Base-by-base conservation (phyloP, 1,140 invertebrate species). In the Drosophila sulfurigaster region DNA sequence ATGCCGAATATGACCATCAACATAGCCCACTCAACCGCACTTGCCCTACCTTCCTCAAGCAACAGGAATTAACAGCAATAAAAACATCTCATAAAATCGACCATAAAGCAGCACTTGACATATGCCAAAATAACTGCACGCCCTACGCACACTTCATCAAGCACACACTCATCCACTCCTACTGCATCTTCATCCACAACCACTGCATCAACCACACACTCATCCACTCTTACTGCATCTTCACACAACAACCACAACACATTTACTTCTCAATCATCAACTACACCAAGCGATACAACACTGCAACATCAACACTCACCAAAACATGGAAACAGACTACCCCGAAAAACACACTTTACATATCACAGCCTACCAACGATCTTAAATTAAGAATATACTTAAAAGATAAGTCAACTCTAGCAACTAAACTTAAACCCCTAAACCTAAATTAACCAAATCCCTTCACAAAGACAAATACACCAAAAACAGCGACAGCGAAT, bases 31-130 rank as follows among this genome's bases (percentile, higher is more conserved):
- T n/a, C n/a, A n/a, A n/a, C n/a, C n/a, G n/a, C n/a, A n/a, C n/a
- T n/a, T n/a, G n/a, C 10, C 51, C 25, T n/a, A n/a, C 51, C n/a
- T 52, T 52, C 25, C 28, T 52, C 11, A 52, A 52, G 51, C 51
- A 52, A 52, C 28, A 51, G 4, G n/a, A n/a, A n/a, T n/a, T n/a
- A n/a, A n/a, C n/a, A n/a, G 49, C 20, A 41, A 65, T 65, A 15
- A 25, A 13, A 10, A 32, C 52, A 13, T 7, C 6, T 7, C 20
- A 43, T 41, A 62, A 30, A 30, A 5, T 30, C 28, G 28, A 30
- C 28, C 28, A 30, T 30, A 64, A 64, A 64, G n/a, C n/a, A n/a
- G n/a, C n/a, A n/a, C n/a, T n/a, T n/a, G n/a, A n/a, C n/a, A n/a
- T n/a, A n/a, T 16, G 41, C 41, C 3, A 43, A 43, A 11, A 43